Conservation (phyloP, 2,113 vertebrate species). For the Psophia crepitans region DNA sequence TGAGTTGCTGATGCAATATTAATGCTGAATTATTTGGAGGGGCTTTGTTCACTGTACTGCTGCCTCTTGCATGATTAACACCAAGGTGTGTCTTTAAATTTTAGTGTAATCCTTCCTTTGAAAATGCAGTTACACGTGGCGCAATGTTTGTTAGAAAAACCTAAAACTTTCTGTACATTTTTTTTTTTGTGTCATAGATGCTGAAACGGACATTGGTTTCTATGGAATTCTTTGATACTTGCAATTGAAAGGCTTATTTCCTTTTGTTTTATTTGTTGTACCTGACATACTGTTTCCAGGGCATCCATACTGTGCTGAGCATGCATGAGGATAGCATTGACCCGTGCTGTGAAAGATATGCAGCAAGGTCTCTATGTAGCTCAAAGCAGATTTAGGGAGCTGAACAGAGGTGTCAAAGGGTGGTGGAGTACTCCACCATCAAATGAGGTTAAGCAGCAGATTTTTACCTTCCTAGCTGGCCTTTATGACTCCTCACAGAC, state of each 20-base stretch:
- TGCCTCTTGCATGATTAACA: background rate
- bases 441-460: background rate
- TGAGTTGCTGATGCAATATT: background rate
- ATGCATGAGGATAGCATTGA: background rate
- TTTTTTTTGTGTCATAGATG: background rate
- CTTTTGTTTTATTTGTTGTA: background rate
- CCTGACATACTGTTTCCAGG: background rate
- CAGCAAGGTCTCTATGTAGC: background rate
- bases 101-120: background rate
- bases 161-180: background rate
- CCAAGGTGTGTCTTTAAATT: background rate
- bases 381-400: background rate
- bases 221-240: background rate
- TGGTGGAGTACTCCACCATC: background rate
- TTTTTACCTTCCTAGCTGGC: background rate
- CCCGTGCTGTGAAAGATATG: background rate
- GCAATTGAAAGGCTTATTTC: background rate
- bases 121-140: background rate
- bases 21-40: background rate
- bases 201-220: background rate
- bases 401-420: background rate
- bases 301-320: no score
- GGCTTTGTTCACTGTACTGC: background rate
- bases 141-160: background rate
- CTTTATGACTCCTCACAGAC: background rate